phyloP scores from a whole-genome alignment of 2,888 invertebrate genomes.

The Drosophila glabriapex region DNA sequence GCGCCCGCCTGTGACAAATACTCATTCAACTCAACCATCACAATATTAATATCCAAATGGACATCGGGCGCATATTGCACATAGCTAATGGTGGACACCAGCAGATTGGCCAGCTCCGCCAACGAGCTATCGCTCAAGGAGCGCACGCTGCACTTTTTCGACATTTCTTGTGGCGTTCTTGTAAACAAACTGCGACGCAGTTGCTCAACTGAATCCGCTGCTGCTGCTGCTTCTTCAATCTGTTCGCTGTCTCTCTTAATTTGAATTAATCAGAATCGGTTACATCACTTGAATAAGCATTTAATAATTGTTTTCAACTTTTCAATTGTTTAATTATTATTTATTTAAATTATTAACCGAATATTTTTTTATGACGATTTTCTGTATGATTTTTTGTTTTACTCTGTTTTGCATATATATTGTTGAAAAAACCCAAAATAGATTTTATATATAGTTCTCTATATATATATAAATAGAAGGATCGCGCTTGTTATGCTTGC shows the following conservation, averaged over 20 bases:
- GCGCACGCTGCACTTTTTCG: slow-evolving; percentile 88
- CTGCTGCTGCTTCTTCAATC: slow-evolving; percentile 8
- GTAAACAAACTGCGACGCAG: slow-evolving; percentile 70
- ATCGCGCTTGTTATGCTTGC: slow-evolving; percentile 30
- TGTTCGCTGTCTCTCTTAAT: background rate
- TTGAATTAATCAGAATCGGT: slow-evolving; percentile 11
- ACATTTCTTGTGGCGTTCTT: slow-evolving; percentile 85
- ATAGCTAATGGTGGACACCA: slow-evolving; percentile 88
- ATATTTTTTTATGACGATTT: background rate
- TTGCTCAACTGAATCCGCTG: slow-evolving; percentile 9
- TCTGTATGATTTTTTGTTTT: background rate
- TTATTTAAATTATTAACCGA: background rate
- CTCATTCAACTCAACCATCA: slow-evolving; percentile 88
- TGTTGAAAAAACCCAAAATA: slow-evolving; percentile 56
- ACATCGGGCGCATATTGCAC: slow-evolving; percentile 86
- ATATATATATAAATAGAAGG: slow-evolving; percentile 17
- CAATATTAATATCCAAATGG: slow-evolving; percentile 87
- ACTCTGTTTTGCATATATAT: slow-evolving; percentile 11
- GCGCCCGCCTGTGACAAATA: slow-evolving; percentile 88
- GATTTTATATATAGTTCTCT: slow-evolving; percentile 60
- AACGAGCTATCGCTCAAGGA: slow-evolving; percentile 88
- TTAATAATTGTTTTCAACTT: background rate
- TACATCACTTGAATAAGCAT: slow-evolving; percentile 61
- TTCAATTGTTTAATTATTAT: background rate
- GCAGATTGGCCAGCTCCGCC: slow-evolving; percentile 87